Evolutionary conservation across 2,113 vertebrate genomes (phyloP).

Genomic region (Oryzias melastigma): DNA sequence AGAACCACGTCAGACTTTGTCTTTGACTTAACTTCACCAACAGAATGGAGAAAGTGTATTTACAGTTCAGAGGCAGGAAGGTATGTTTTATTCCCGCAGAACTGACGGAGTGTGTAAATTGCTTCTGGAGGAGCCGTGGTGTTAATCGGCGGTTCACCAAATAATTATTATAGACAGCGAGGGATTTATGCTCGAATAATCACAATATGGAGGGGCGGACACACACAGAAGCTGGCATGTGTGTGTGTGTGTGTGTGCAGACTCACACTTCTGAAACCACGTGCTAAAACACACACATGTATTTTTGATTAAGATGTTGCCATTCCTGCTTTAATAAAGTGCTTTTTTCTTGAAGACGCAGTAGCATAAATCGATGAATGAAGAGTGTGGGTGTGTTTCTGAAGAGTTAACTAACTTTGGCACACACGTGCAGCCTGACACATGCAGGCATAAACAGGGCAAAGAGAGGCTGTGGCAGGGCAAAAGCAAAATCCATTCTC

Average conservation of each 20-base stretch:
- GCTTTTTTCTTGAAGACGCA: constrained; percentile 12
- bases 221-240: constrained; percentile 10
- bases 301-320: constrained; percentile 1
- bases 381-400: not conserved
- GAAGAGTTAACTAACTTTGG: not conserved
- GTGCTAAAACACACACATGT: constrained; percentile 11
- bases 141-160: constrained; percentile 56
- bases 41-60: constrained; percentile 32
- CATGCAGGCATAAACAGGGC: constrained; percentile 7
- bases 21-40: not conserved
- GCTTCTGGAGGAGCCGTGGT: constrained; percentile 50
- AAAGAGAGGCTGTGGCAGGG: constrained; percentile 21
- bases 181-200: constrained; percentile 65
- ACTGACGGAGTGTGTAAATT: constrained; percentile 53
- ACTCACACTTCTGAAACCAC: constrained; percentile 8
- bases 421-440: constrained; percentile 3
- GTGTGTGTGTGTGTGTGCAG: not conserved
- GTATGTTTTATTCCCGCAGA: constrained; percentile 52
- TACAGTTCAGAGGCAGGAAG: constrained; percentile 50
- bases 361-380: constrained; percentile 30
- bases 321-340: constrained; percentile 21
- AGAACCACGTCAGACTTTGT: not conserved
- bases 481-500: constrained; percentile 52
- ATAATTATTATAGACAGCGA: constrained; percentile 70
- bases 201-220: constrained; percentile 54